Percentiles rank a stretch among this genome's conserved stretches.
Conservation (phyloP, 2,888 invertebrate species). For the Ormyrus thymus region DNA sequence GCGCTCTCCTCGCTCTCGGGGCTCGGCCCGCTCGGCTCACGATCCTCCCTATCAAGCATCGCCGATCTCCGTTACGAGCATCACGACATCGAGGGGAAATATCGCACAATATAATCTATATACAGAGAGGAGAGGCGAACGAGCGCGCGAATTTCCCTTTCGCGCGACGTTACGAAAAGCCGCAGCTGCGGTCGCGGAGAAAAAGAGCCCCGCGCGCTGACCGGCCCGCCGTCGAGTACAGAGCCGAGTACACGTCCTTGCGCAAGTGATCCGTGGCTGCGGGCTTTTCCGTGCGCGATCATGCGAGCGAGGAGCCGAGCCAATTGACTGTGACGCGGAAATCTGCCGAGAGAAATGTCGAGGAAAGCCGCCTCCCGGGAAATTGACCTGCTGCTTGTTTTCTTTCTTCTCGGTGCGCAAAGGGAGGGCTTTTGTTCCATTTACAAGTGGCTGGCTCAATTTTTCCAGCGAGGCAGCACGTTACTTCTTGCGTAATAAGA, state of each 20-base stretch:
- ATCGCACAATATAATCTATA: not conserved
- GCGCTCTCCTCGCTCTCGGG: no score
- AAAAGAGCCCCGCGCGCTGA: not conserved
- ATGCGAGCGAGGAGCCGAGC: not conserved
- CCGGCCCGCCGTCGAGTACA: constrained; percentile 25
- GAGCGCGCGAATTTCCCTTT: constrained; percentile 17
- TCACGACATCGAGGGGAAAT: constrained; percentile 7
- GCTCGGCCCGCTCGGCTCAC: not conserved
- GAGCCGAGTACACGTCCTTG: constrained; percentile 31
- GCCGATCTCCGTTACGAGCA: constrained; percentile 8
- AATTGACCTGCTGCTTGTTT: no score
- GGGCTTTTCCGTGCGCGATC: not conserved
- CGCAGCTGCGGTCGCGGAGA: constrained; percentile 24
- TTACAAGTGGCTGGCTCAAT: no score
- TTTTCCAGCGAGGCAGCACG: no score
- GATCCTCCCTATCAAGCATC: not conserved
- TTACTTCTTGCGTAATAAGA: no score
- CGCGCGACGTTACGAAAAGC: constrained; percentile 15
- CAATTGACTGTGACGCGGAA: constrained; percentile 38
- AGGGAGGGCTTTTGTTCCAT: no score
- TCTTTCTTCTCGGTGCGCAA: no score
- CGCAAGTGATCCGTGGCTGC: constrained; percentile 20
- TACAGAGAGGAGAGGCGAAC: not conserved
- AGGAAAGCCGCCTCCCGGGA: no score
- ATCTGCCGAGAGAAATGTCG: not conserved